Evolutionary conservation across 2,113 vertebrate species (phyloP).

Genomic region (Hippocampus guttulatus): DNA sequence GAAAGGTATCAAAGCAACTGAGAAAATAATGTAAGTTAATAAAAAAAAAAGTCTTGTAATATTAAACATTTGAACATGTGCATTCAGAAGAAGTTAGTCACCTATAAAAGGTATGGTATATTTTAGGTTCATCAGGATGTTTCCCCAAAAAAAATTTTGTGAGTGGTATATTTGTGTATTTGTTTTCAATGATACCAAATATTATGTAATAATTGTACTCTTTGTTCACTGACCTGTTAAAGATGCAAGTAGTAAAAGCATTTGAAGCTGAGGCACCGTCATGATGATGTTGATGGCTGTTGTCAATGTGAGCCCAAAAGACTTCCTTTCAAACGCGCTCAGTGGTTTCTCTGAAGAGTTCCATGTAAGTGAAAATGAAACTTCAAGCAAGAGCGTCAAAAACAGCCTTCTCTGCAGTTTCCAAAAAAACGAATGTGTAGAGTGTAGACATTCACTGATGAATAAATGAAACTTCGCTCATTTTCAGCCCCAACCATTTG

Average conservation of each 20-base stretch:
- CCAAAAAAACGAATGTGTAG: neutral
- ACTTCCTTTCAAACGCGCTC: neutral
- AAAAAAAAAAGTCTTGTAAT: neutral
- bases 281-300: no score
- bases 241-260: constrained; percentile 1
- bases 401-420: neutral
- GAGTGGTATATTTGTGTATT: no score
- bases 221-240: constrained; percentile 1
- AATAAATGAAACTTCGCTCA: neutral
- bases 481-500: no score
- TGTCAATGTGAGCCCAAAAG: neutral
- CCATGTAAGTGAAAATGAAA: neutral
- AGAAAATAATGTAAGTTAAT: neutral
- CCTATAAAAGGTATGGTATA: neutral
- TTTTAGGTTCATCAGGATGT: neutral
- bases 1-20: no score
- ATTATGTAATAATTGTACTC: no score
- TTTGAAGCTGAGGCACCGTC: neutral
- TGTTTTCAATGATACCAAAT: no score
- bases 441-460: neutral
- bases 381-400: neutral
- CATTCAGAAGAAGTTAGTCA: neutral
- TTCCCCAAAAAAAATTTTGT: no score
- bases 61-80: neutral
- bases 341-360: neutral